A percentile compares a stretch with the other conserved stretches of the same genome.
phyloP scores from a whole-genome alignment of 2,113 vertebrate species.

The Nothocercus nigrocapillus region DNA sequence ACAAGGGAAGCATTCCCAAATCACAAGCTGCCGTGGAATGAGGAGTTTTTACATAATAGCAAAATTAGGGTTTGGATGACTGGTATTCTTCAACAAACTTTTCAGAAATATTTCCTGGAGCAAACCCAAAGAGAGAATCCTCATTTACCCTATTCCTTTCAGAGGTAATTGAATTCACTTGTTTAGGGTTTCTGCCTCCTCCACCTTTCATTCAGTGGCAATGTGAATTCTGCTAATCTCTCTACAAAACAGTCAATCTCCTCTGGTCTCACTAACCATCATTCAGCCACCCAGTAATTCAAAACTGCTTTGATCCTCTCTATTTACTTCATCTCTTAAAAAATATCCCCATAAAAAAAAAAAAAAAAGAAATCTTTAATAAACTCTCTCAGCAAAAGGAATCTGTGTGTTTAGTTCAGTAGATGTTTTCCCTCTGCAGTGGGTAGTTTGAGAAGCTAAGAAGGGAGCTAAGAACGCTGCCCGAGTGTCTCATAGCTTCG shows the following conservation, averaged over 20 bases:
- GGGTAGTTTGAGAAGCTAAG: background rate
- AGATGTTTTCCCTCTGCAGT: background rate
- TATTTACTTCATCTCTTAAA: background rate
- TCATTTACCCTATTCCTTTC: constrained; percentile 73
- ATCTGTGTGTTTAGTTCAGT: background rate
- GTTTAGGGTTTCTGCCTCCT: constrained; percentile 73
- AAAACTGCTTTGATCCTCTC: constrained; percentile 57
- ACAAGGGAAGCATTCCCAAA: constrained; percentile 66
- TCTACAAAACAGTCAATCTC: constrained; percentile 35
- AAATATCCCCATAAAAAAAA: background rate
- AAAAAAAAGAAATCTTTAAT: background rate
- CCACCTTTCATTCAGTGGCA: constrained; percentile 49
- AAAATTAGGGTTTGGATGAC: constrained; percentile 75
- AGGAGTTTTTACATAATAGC: constrained; percentile 64
- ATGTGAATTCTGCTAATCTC: constrained; percentile 57
- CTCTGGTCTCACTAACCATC: constrained; percentile 45
- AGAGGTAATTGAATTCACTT: constrained; percentile 72
- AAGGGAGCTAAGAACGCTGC: background rate
- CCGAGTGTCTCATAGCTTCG: background rate
- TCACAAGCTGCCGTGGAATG: constrained; percentile 44
- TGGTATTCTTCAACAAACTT: constrained; percentile 76
- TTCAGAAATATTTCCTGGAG: constrained; percentile 79
- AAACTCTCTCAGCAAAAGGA: background rate
- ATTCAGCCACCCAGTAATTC: constrained; percentile 35
- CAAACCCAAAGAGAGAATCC: constrained; percentile 61